Evolutionary conservation across 2,797 vertebrate genomes (phyloP), one percentile per base, ranked within the genome.

Genomic region (Anguilla anguilla): DNA sequence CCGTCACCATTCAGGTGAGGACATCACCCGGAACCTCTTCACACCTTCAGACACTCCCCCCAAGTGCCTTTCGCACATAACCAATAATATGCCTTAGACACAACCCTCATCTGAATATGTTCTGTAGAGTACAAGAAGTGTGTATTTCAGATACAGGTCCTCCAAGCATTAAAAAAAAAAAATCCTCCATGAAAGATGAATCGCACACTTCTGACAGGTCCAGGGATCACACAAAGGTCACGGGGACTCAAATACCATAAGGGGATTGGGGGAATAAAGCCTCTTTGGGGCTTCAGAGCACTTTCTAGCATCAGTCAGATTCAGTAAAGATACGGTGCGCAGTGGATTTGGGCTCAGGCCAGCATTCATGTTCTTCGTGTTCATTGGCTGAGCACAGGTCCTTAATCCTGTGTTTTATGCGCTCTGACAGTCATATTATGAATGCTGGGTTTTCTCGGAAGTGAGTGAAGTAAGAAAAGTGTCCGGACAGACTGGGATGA

Each of bases 151-250:
- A 10, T 43, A 11, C 25, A 25, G 25, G 51, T 84, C 35, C 28
- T 88, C 74, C 46, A 57, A 35, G 1, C 51, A 84, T 57, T 84
- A 43, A 43, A 43, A 4, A 43, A n/a, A 43, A 43, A 43, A 43
- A 43, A 57, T 77, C 22, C 10, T 19, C 31, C 67, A 15, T 43
- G 49, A 85, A 88, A 88, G 87, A 77, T 88, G 83, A 88, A 85
- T 85, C 39, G 31, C 83, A 59, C 39, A 43, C 35, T 22, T 85
- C 67, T 85, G 49, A 53, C 51, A 35, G 39, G 83, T 85, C 61
- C 84, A 49, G 85, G 83, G 83, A 74, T 88, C 83, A 77, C 64
- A 61, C 22, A 85, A 84, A 85, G 83, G 87, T 88, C 83, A 85
- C 31, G 28, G 74, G 67, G 25, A 9, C 10, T 67, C 64, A 88